Evolutionary conservation across 2,888 invertebrate genomes (phyloP), one percentile per base, ranked within the genome.

Genomic region (Drosophila eohydei): DNA sequence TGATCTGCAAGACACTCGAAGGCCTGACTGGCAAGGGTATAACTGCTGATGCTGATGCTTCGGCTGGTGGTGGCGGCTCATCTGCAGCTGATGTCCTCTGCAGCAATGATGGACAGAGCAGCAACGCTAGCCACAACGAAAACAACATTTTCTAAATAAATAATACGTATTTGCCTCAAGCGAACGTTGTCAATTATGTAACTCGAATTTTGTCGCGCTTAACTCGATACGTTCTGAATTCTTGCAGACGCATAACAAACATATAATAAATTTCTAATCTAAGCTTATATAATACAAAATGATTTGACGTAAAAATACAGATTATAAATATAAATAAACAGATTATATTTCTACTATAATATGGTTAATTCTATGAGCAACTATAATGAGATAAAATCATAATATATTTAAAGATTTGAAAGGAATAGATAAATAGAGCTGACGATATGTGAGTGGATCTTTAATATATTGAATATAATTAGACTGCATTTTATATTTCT

Each of bases 1-100:
- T 69, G 3, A 83, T 50, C 43, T 84, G 70, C 50, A 60, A 12
- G 21, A 83, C 71, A 50, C 26, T 32, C 1, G 67, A 21, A 21
- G 21, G 40, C 9, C 6, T 7, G 12, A 7, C 34, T 0, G n/a
- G 9, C 21, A 21, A 21, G 1, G 21, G 21, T 21, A 21, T 21
- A 21, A 21, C 21, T 21, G 21, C 21, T 21, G 21, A 21, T 21
- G 21, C 12, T 9, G 14, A 3, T n/a, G n/a, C 12, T 5, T n/a
- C 21, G 5, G 12, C 4, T n/a, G 16, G 11, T 4, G 36, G 4
- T 16, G 38, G 7, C n/a, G 8, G 1, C 1, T 14, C 11, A 1
- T 12, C n/a, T 30, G 38, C 28, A 14, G 9, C 14, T 4, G 34
- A 2, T 11, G 54, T 12, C n/a, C 3, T n/a, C 5, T 21, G 11